Percentiles rank a stretch among this genome's conserved stretches.
Conservation (phyloP, 1,140 invertebrate genomes). For the Onthophagus taurus region DNA sequence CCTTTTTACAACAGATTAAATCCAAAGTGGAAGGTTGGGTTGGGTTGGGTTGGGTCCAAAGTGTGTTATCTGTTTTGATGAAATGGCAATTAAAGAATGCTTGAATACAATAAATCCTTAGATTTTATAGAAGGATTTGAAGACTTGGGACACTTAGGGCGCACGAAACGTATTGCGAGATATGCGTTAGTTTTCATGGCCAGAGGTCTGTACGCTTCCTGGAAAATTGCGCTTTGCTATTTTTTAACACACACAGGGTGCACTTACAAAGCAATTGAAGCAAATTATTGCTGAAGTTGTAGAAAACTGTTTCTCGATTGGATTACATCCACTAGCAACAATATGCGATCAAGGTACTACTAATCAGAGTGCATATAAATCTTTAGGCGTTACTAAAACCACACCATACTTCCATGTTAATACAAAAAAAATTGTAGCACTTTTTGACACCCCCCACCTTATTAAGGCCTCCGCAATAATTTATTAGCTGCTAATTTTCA, state of each 20-base stretch:
- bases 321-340: no score
- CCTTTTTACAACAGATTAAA: no score
- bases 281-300: no score
- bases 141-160: slow-evolving; percentile 16
- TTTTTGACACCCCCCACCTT: slow-evolving; percentile 15
- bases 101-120: slow-evolving; percentile 6
- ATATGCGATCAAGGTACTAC: no score
- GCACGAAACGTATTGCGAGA: slow-evolving; percentile 4
- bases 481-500: slow-evolving; percentile 8
- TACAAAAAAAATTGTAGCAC: slow-evolving; percentile 7
- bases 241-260: slow-evolving; percentile 1
- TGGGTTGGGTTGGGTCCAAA: no score
- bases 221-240: slow-evolving; percentile 18
- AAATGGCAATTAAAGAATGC: no score
- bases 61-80: no score
- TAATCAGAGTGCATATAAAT: slow-evolving; percentile 12
- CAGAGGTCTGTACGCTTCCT: slow-evolving; percentile 12
- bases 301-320: no score
- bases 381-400: slow-evolving; percentile 8
- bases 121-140: slow-evolving; percentile 19
- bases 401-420: slow-evolving; percentile 11
- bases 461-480: slow-evolving; percentile 17
- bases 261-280: not conserved
- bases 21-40: no score
- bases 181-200: slow-evolving; percentile 19